These are phyloP conservation scores for Darevskia mixta DNA, from an alignment of 2,797 vertebrate genomes.

Conservation along the genomic window DNA sequence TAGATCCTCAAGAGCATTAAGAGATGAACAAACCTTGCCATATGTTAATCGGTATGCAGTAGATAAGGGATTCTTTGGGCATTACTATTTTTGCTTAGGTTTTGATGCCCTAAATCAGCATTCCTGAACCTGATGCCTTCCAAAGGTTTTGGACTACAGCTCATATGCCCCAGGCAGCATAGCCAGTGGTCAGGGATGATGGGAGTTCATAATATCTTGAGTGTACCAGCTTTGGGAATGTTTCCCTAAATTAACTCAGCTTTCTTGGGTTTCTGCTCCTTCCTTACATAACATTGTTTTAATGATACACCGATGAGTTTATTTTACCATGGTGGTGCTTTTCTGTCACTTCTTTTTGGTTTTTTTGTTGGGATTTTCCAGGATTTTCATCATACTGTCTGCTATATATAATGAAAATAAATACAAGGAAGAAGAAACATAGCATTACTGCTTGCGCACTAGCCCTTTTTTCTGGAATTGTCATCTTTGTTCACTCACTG, in stretches of 20 bases:
- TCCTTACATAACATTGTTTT: background rate
- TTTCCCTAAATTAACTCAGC: background rate
- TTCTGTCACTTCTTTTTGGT: background rate
- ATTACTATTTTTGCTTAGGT: background rate
- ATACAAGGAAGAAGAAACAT: no score
- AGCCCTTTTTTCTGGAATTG: no score
- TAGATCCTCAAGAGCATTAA: slow-evolving; percentile 9
- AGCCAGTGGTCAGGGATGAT: background rate
- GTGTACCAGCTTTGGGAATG: background rate
- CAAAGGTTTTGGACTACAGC: background rate
- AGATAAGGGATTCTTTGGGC: background rate
- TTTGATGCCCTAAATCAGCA: background rate
- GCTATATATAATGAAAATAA: no score
- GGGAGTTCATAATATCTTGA: background rate
- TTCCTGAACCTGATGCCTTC: background rate
- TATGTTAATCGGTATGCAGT: background rate
- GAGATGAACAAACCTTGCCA: background rate
- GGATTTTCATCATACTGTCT: no score
- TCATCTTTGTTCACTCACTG: no score
- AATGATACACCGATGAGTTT: background rate
- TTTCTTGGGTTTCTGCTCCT: no score
- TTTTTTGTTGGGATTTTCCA: no score
- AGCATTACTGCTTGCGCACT: no score
- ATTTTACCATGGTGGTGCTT: background rate
- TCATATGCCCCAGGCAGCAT: background rate